Conservation (phyloP, 2,797 vertebrate species). For the Myotis daubentonii region DNA sequence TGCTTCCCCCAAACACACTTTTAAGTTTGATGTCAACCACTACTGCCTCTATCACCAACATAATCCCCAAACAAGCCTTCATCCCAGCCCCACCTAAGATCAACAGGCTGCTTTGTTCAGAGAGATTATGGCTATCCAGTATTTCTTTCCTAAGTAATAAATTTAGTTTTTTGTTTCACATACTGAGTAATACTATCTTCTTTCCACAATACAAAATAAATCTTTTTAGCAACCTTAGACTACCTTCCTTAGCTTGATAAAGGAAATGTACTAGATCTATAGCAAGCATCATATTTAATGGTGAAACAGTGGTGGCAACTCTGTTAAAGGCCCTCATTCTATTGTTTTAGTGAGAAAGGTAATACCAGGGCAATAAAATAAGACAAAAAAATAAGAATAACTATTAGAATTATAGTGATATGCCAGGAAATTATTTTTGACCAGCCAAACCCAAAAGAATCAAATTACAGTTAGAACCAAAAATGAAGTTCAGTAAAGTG, state of each 20-base stretch:
- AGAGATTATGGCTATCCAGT: not conserved
- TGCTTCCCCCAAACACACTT: not conserved
- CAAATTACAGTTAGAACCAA: not conserved
- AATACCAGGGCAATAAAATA: not conserved
- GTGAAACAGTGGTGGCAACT: not conserved
- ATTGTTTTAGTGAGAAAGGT: not conserved
- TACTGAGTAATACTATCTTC: constrained; percentile 3
- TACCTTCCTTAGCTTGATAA: not conserved
- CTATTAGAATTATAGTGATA: not conserved
- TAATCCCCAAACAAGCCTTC: not conserved
- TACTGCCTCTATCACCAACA: not conserved
- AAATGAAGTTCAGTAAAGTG: not conserved
- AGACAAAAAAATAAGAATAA: constrained; percentile 33
- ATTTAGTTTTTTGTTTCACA: constrained; percentile 25
- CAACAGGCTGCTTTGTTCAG: not conserved
- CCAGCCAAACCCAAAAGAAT: not conserved
- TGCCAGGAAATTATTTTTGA: not conserved
- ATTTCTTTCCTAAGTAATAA: not conserved
- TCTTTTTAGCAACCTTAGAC: not conserved
- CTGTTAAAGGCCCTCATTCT: not conserved
- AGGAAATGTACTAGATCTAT: not conserved
- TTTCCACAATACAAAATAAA: not conserved
- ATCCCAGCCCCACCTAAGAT: not conserved
- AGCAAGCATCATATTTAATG: not conserved
- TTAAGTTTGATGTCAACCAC: not conserved